These are phyloP conservation scores for Drosophila affinis DNA, from an alignment of 2,888 invertebrate species.

Conservation along the genomic window DNA sequence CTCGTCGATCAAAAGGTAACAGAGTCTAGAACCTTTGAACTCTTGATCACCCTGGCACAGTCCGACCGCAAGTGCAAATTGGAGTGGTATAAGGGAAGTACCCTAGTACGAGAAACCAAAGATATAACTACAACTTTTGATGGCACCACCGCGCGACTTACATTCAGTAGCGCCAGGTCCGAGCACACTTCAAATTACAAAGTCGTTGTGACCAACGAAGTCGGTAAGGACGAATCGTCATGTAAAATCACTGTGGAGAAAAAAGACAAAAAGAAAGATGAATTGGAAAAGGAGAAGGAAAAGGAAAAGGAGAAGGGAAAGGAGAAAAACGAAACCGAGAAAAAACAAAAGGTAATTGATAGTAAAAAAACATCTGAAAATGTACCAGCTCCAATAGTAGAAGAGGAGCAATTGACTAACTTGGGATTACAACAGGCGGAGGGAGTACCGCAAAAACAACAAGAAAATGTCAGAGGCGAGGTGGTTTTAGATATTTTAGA, in stretches of 20 bases:
- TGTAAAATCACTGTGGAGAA: conserved; percentile 92
- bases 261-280: conserved; percentile 85
- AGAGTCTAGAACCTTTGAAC: conserved; percentile 91
- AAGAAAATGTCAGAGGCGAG: conserved; percentile 1
- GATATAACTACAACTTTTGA: conserved; percentile 92
- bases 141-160: conserved; percentile 91
- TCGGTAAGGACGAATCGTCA: conserved; percentile 94
- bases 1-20: conserved; percentile 89
- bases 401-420: conserved; percentile 7
- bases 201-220: conserved; percentile 94
- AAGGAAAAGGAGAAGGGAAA: conserved; percentile 81
- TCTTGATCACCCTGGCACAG: conserved; percentile 89
- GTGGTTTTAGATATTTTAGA: background rate
- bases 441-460: conserved; percentile 3
- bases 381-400: conserved; percentile 10
- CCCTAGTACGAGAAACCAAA: conserved; percentile 90
- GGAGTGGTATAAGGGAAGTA: conserved; percentile 93
- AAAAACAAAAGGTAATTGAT: conserved; percentile 84
- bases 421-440: conserved; percentile 18
- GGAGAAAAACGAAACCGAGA: conserved; percentile 83
- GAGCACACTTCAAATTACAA: conserved; percentile 92
- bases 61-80: conserved; percentile 92
- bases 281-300: conserved; percentile 85
- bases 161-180: conserved; percentile 90
- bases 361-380: conserved; percentile 18